Base-by-base conservation (phyloP, 2,797 vertebrate species). In the Rallus crepitans region DNA sequence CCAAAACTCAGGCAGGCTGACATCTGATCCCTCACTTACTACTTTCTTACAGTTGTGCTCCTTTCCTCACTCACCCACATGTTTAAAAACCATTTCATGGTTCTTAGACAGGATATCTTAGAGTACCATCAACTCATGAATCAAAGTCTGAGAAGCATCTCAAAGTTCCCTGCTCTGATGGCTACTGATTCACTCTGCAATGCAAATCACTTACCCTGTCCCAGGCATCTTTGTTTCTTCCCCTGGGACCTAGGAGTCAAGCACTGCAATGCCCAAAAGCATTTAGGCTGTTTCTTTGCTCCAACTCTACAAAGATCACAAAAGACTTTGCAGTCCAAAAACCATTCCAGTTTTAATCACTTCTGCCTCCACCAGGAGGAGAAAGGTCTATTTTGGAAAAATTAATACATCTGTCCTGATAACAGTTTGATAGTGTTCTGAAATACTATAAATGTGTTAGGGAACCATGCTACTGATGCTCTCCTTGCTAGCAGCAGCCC, bases 341-440 rank as follows among this genome's bases (percentile, higher is more conserved):
- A 0, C 7, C 11, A 21, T 0, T 0, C 28, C 4, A 4, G 15
- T 19, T 33, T 65, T 71, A 45, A 15, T 35, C 47, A 55, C 6
- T 89, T 84, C 50, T 77, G 21, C 24, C 3, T 6, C 27, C 13
- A 21, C 4, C 33, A 75, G 52, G 25, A 69, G 17, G 1, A 45
- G 42, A 45, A 45, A 45, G 35, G 52, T 7, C 0, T 55, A 25
- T 84, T 89, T 70, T 79, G 30, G 60, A 75, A 82, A n/a, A 27
- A 69, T 37, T 87, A 73, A 70, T 42, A 35, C 3, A 3, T 56
- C 50, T 82, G 42, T 24, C 39, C 33, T 28, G 39, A 4, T 39
- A 92, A 59, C 8, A 65, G 19, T 79, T 86, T 81, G 77, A 57
- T 68, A 47, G 28, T 64, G 16, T 21, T 90, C 55, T 31, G 31